Evolutionary conservation across 2,113 vertebrate species (phyloP), one percentile per base, ranked within the genome.

Genomic region (Mesitornis unicolor): DNA sequence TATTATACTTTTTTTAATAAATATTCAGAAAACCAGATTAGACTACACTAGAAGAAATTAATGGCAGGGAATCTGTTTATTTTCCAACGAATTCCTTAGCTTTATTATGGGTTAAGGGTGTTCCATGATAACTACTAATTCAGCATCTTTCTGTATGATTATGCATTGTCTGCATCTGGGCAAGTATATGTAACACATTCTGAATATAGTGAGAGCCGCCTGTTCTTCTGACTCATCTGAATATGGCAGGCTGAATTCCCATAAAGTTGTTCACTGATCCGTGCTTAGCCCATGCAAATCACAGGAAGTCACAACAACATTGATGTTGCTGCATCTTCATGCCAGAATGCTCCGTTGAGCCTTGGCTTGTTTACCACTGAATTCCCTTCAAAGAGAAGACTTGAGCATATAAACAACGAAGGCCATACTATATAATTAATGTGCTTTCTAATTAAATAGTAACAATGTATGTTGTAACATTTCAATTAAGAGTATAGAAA

Each of bases 391-490:
- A 97, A 86, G 29, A 89, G 18, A 33, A 71, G 54, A 71, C 45
- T 69, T 88, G n/a, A 50, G 56, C 83, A 16, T 50, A 87, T 84
- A 91, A 95, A 96, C 74, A 93, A 92, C 90, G 73, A 89, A 94
- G 45, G 48, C 47, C 59, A 83, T 86, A 91, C 84, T 79, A 93
- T 84, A 92, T 76, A 89, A 95, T 96, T 96, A 51, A 92, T 93
- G 91, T 93, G 24, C 54, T 97, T 93, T 82, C 77, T 96, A 94
- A 96, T 96, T 97, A 97, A 97, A 90, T 87, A 90, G 29, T 79
- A 91, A 87, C 78, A 73, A 76, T 89, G 25, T 76, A 91, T 84
- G 90, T 93, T 92, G 47, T 87, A 95, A 89, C 59, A 47, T 93
- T 92, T 89, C 69, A 95, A 60, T 95, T 96, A 97, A 84, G 71